Base-by-base conservation (phyloP, 2,888 invertebrate genomes). In the Morinoia aosen region DNA sequence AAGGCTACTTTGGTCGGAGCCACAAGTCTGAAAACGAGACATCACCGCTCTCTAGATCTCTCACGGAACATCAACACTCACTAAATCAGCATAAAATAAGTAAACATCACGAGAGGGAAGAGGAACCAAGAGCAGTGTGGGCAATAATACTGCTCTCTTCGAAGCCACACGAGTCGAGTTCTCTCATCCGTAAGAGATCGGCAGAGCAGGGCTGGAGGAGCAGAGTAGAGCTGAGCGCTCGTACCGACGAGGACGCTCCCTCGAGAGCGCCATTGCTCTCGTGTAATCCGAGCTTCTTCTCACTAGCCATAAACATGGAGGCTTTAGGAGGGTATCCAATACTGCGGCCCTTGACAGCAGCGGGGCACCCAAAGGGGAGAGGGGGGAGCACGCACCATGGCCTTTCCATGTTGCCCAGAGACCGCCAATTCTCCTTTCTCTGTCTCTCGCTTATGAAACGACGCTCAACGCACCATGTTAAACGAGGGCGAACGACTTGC, bases 201-300 rank as follows among this genome's bases (percentile, higher is more conserved):
- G 93, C 93, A 56, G 93, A 48, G 93, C 57, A 12, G 57, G 93
- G 76, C 33, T 76, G 76, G 76, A 33, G 76, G 25, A 76, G 76
- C 76, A 76, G 76, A 76, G 76, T 33, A 76, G 76, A 76, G 76
- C 76, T 33, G 76, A 76, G 76, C 76, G 76, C 76, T 76, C 76
- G 76, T 76, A 76, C 76, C 76, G 76, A 93, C 33, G 93, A 39
- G 48, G 57, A 93, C 57, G 58, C 93, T 93, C 93, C 93, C 93
- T 57, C 56, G 93, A 93, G 93, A 93, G 93, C 93, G 57, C 93
- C 93, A 93, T 93, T 93, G 93, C 93, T 93, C 93, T 93, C 93
- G 93, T 93, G 93, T 93, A 93, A 93, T 93, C 93, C 93, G 93
- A 93, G 93, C 93, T 93, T 93, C 93, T 93, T 93, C 93, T 93